A percentile compares a stretch with the other conserved stretches of the same genome.
These are phyloP conservation scores for Epirrita christyi DNA, from an alignment of 2,888 invertebrate genomes.

Conservation along the genomic window DNA sequence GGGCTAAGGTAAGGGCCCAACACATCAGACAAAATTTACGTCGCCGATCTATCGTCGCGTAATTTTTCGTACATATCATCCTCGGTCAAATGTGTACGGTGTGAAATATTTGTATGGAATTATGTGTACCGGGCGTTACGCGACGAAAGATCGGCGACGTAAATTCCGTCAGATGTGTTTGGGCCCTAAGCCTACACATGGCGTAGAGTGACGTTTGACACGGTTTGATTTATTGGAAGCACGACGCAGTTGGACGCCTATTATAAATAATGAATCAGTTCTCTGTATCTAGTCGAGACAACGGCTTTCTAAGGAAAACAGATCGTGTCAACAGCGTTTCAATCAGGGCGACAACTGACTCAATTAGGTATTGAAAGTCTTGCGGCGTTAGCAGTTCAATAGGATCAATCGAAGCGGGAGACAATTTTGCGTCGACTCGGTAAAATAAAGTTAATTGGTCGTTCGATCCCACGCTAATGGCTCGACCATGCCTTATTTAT, in stretches of 20 bases:
- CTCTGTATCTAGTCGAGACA: constrained; percentile 22
- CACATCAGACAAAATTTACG: too few relatives aligned
- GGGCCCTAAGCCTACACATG: constrained; percentile 26
- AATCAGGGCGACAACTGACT: constrained; percentile 44
- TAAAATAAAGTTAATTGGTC: constrained; percentile 60
- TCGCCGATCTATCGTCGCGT: too few relatives aligned
- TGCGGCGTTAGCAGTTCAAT: constrained; percentile 47
- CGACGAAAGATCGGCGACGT: too few relatives aligned
- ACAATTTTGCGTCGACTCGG: constrained; percentile 47
- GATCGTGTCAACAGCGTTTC: constrained; percentile 33
- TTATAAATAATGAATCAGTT: constrained; percentile 44
- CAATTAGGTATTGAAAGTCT: constrained; percentile 44
- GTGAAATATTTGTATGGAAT: too few relatives aligned
- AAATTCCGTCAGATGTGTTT: too few relatives aligned
- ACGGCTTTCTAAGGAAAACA: constrained; percentile 32
- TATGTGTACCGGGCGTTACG: too few relatives aligned
- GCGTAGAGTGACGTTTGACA: constrained; percentile 33
- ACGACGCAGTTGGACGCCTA: constrained; percentile 34
- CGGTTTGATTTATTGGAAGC: constrained; percentile 45
- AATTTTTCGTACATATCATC: too few relatives aligned
- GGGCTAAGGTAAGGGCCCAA: too few relatives aligned
- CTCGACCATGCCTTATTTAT: constrained; percentile 39
- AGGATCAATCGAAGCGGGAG: constrained; percentile 60
- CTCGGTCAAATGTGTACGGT: too few relatives aligned
- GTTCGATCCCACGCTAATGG: constrained; percentile 49